A percentile compares a stretch with the other conserved stretches of the same genome.
Conservation (phyloP, 92 coral and sea anemone species). For the Nematostella vectensis region DNA sequence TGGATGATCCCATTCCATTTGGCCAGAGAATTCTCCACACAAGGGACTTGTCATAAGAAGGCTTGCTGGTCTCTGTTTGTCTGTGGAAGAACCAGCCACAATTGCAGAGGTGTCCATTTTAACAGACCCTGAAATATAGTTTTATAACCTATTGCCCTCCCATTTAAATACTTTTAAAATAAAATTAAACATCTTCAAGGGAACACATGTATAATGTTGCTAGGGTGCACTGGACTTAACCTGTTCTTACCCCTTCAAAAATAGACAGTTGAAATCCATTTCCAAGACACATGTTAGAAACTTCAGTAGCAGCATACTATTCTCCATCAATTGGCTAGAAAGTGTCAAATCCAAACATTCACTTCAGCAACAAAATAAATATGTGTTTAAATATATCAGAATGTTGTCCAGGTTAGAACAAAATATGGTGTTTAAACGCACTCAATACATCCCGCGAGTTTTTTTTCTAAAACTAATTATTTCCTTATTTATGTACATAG, state of each 20-base stretch:
- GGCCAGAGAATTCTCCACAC: conserved; percentile 62
- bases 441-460: too few species aligned
- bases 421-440: too few species aligned
- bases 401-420: too few species aligned
- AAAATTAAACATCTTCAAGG: too few species aligned
- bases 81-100: not conserved
- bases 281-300: conserved; percentile 48
- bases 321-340: conserved; percentile 29
- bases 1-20: conserved; percentile 15
- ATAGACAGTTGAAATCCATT: conserved; percentile 37
- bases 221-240: too few species aligned
- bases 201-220: too few species aligned
- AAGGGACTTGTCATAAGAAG: conserved; percentile 29
- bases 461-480: too few species aligned
- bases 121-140: not conserved
- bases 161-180: too few species aligned
- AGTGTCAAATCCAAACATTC: not conserved
- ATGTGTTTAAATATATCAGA: too few species aligned
- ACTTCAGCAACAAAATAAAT: too few species aligned
- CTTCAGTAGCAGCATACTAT: conserved; percentile 49
- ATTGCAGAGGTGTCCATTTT: not conserved
- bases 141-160: conserved; percentile 2
- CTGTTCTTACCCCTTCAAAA: not conserved
- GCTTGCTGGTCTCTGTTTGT: conserved; percentile 2
- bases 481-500: too few species aligned